Conservation (phyloP, 1,140 invertebrate species). For the Drosophila pruinosa region DNA sequence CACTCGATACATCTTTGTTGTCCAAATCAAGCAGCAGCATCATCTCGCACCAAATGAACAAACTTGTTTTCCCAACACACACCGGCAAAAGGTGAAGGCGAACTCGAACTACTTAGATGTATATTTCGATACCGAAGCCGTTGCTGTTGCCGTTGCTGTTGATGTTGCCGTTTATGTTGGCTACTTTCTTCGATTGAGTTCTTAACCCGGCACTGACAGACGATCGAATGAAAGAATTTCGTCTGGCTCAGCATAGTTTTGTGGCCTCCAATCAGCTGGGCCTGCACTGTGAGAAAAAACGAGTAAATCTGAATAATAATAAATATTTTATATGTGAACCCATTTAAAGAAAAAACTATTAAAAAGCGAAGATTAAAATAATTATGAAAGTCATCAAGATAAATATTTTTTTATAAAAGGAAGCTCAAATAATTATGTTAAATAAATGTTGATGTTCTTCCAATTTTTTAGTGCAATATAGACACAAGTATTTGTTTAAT, state of each 20-base stretch:
- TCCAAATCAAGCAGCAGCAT: slow-evolving; percentile 43
- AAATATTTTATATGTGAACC: no score
- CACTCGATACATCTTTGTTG: slow-evolving; percentile 74
- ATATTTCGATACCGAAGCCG: slow-evolving; percentile 5
- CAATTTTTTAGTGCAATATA: no score
- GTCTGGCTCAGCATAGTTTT: slow-evolving; percentile 61
- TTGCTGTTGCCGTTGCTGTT: no score
- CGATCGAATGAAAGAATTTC: slow-evolving; percentile 70
- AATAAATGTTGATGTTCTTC: no score
- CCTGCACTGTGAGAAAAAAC: slow-evolving; percentile 18
- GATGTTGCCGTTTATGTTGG: no score
- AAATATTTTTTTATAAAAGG: no score
- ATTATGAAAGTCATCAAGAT: no score
- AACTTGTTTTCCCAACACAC: slow-evolving; percentile 58
- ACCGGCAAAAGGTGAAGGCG: not conserved
- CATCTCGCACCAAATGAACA: slow-evolving; percentile 49
- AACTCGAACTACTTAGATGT: slow-evolving; percentile 19
- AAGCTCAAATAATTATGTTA: no score
- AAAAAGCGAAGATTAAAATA: no score
- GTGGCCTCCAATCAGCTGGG: slow-evolving; percentile 23
- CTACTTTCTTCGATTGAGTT: slow-evolving; percentile 26
- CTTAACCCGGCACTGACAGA: slow-evolving; percentile 61
- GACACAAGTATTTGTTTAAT: no score
- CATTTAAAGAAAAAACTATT: no score
- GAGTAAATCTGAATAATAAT: not conserved